These are phyloP conservation scores for Pelecanoides urinatrix DNA, from an alignment of 2,113 vertebrate genomes.

Conservation along the genomic window DNA sequence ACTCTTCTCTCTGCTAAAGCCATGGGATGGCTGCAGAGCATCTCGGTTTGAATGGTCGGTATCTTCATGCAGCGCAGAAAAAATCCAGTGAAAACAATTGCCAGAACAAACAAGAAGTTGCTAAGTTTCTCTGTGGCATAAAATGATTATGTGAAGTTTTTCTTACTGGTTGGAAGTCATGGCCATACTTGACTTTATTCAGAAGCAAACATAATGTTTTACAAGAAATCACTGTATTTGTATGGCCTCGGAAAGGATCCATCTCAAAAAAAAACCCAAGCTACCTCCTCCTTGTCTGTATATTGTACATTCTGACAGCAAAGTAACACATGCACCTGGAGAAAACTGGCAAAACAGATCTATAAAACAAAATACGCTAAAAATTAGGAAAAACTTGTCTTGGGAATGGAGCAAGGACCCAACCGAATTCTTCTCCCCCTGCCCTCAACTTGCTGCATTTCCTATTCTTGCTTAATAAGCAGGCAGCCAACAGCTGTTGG, in stretches of 20 bases:
- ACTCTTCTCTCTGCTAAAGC: not conserved
- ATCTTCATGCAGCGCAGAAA: not conserved
- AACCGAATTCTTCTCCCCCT: not conserved
- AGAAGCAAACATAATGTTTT: not conserved
- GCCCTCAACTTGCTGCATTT: not conserved
- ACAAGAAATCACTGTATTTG: not conserved
- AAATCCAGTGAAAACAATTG: not conserved
- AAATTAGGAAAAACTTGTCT: fast-evolving
- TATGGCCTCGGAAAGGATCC: not conserved
- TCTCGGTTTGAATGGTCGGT: fast-evolving
- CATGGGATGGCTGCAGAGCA: fast-evolving
- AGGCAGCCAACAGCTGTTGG: conserved; percentile 38
- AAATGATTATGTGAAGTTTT: not conserved
- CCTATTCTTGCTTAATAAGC: not conserved
- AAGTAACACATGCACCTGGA: fast-evolving
- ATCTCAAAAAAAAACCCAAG: not conserved
- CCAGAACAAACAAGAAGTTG: not conserved
- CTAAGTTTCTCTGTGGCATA: not conserved
- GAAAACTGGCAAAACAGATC: not conserved
- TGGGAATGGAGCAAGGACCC: not conserved
- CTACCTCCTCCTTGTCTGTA: not conserved
- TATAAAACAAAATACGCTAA: too few relatives aligned
- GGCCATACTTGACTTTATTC: not conserved
- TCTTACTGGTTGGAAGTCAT: fast-evolving
- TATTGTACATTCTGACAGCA: fast-evolving